Conservation (phyloP, 2,888 invertebrate species). For the Anorthoa munda region DNA sequence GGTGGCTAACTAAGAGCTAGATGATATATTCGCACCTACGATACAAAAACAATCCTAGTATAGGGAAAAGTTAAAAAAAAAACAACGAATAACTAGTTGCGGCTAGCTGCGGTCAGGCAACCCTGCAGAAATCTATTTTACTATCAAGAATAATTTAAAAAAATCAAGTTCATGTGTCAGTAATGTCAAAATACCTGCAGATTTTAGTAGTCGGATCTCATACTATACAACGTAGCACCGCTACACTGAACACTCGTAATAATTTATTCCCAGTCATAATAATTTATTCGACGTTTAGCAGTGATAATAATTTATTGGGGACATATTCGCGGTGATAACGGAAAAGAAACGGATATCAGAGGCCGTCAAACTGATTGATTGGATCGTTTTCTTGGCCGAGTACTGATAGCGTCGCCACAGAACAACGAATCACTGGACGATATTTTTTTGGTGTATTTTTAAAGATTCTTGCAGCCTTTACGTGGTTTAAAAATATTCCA, state of each 20-base stretch:
- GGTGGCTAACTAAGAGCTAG: too few species aligned
- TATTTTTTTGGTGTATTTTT: not conserved
- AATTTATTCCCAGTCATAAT: slow-evolving; percentile 55
- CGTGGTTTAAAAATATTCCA: not conserved
- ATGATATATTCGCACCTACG: too few species aligned
- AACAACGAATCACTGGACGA: slow-evolving; percentile 44
- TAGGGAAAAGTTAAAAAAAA: too few species aligned
- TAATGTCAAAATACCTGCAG: too few species aligned
- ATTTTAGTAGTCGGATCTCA: too few species aligned
- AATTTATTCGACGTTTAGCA: slow-evolving; percentile 59
- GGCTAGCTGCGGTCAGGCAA: too few species aligned
- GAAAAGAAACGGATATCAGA: slow-evolving; percentile 65
- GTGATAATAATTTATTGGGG: slow-evolving; percentile 64
- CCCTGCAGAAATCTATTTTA: too few species aligned
- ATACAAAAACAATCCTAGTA: too few species aligned
- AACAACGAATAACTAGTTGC: too few species aligned
- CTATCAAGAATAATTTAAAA: too few species aligned
- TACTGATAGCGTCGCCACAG: slow-evolving; percentile 56
- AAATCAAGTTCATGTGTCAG: too few species aligned
- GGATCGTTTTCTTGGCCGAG: slow-evolving; percentile 66
- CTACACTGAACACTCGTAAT: slow-evolving; percentile 52
- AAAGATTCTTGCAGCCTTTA: not conserved
- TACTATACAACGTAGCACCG: slow-evolving; percentile 40
- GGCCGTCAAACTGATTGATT: slow-evolving; percentile 70
- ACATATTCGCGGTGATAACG: slow-evolving; percentile 68